phyloP scores from a whole-genome alignment of 2,888 invertebrate species.

The Aleiodes alternator region DNA sequence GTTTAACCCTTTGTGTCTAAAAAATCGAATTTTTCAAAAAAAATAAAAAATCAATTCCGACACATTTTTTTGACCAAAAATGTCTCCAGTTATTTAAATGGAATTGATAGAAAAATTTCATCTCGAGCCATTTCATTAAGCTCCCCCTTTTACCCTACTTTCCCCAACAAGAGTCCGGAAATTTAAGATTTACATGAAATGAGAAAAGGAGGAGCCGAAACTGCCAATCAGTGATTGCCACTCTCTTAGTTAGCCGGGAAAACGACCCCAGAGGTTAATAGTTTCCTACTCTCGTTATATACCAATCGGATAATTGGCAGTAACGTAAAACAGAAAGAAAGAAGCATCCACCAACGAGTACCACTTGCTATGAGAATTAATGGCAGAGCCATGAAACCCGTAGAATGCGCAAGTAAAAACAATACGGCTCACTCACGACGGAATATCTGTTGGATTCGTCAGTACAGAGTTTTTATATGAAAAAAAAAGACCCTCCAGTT shows the following conservation, averaged over 20 bases:
- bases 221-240: slow-evolving; percentile 17
- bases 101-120: background rate
- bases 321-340: slow-evolving; percentile 21
- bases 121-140: no score
- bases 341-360: background rate
- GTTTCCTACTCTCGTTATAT: slow-evolving; percentile 5
- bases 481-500: no score
- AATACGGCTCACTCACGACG: background rate
- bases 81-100: background rate
- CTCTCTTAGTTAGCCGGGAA: slow-evolving; percentile 18
- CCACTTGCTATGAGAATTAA: background rate
- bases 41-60: no score
- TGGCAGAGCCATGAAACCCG: slow-evolving; percentile 16
- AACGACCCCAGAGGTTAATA: slow-evolving; percentile 25
- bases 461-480: no score
- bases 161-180: background rate
- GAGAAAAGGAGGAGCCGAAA: background rate
- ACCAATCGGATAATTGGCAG: slow-evolving; percentile 1
- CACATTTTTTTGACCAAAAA: no score
- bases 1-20: no score
- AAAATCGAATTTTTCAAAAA: no score
- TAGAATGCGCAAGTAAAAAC: slow-evolving; percentile 1
- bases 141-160: no score
- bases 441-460: no score
- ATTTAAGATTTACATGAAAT: background rate